Evolutionary conservation across 1,140 invertebrate species (phyloP).

Genomic region (Diuraphis noxia): DNA sequence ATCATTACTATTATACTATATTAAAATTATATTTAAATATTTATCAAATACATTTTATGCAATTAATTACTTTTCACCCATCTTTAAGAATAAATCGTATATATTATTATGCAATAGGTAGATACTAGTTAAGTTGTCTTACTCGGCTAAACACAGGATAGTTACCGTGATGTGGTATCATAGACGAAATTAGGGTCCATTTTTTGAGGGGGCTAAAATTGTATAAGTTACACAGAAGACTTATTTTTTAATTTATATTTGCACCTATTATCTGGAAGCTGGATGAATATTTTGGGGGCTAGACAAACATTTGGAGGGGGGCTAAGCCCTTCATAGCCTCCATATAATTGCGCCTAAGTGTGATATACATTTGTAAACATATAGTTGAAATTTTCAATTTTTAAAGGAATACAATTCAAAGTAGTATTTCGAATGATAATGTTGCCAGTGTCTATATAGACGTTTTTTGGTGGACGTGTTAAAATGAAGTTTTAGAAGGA

Average conservation of each 20-base stretch:
- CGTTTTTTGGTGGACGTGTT: background rate
- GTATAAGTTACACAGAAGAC: too few relatives aligned
- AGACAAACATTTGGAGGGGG: too few relatives aligned
- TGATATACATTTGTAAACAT: too few relatives aligned
- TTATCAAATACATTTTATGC: background rate
- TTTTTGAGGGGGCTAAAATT: too few relatives aligned
- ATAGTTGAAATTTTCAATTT: background rate
- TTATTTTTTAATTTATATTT: too few relatives aligned
- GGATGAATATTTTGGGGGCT: too few relatives aligned
- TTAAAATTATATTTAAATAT: background rate
- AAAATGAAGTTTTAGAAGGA: background rate
- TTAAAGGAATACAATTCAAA: background rate
- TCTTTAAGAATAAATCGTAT: background rate
- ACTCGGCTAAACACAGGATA: too few relatives aligned
- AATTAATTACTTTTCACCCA: background rate
- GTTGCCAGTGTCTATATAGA: background rate
- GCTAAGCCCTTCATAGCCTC: too few relatives aligned
- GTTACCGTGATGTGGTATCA: too few relatives aligned
- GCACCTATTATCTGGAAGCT: too few relatives aligned
- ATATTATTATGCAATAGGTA: background rate
- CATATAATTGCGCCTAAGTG: too few relatives aligned
- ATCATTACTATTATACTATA: background rate
- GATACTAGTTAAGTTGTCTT: background rate
- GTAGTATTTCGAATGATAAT: background rate
- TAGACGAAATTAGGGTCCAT: too few relatives aligned